phyloP scores from a whole-genome alignment of 2,113 vertebrate genomes.

The Butorides virescens region DNA sequence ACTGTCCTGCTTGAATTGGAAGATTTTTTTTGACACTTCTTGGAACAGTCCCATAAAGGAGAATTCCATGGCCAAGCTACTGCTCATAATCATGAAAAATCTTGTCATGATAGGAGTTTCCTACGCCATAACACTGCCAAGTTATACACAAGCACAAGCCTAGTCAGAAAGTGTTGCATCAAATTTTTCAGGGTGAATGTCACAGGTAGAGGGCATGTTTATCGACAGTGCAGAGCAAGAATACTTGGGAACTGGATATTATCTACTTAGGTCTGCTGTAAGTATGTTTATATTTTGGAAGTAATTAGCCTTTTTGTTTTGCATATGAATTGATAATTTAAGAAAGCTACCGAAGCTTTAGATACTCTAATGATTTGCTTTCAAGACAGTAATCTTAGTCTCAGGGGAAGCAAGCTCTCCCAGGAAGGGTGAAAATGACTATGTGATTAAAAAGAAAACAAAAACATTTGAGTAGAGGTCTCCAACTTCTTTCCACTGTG shows the following conservation, averaged over 20 bases:
- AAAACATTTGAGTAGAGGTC: neutral
- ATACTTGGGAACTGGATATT: neutral
- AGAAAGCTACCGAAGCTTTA: neutral
- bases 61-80: neutral
- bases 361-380: neutral
- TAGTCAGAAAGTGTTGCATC: neutral
- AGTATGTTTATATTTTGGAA: neutral
- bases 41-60: constrained; percentile 37
- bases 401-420: neutral
- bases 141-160: neutral
- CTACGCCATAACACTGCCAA: neutral
- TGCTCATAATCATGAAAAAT: constrained; percentile 35
- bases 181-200: neutral
- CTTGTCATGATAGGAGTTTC: neutral
- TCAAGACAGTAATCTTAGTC: neutral
- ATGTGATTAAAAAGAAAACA: neutral
- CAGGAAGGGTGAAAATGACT: neutral
- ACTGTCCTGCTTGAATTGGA: constrained; percentile 26
- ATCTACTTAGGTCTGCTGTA: neutral
- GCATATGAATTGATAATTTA: neutral
- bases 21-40: constrained; percentile 33
- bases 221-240: neutral
- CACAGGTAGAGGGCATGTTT: neutral
- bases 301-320: neutral
- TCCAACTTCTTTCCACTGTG: neutral